Evolutionary conservation across 2,113 vertebrate genomes (phyloP).

Genomic region (Corythoichthys intestinalis): DNA sequence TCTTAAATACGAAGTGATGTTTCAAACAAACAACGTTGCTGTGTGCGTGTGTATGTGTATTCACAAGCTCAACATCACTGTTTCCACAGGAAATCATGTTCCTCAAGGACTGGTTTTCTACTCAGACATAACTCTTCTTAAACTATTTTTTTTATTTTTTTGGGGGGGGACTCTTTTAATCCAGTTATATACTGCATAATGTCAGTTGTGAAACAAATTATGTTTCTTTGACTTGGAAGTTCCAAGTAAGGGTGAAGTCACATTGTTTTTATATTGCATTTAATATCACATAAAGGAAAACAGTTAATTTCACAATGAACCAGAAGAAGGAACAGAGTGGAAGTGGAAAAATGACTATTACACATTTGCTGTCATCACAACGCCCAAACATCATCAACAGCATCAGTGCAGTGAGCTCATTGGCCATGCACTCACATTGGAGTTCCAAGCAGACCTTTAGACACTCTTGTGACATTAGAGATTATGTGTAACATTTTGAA

Average conservation of each 20-base stretch:
- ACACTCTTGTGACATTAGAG: background rate
- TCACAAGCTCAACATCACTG: conserved; percentile 52
- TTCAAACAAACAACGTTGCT: background rate
- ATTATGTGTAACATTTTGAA: background rate
- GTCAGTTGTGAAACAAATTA: conserved; percentile 27
- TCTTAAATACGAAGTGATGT: background rate
- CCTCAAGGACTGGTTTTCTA: conserved; percentile 62
- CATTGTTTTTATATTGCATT: conserved; percentile 2
- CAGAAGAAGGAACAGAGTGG: background rate
- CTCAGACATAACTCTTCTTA: conserved; percentile 33
- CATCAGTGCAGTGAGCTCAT: background rate
- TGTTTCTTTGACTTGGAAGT: conserved; percentile 10
- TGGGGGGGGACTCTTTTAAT: background rate
- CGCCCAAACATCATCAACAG: background rate
- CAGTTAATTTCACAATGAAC: conserved; percentile 7
- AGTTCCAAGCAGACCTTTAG: conserved; percentile 1
- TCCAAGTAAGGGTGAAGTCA: conserved; percentile 29
- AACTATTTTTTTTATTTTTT: conserved; percentile 6
- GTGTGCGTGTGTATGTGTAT: conserved; percentile 19
- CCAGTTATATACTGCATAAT: conserved; percentile 14
- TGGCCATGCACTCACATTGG: background rate
- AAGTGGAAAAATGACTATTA: conserved; percentile 6
- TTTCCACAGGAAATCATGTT: conserved; percentile 69
- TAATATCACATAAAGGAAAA: conserved; percentile 18
- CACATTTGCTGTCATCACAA: background rate